Evolutionary conservation across 2,888 invertebrate genomes (phyloP), one percentile per base, ranked within the genome.

Genomic region (Aphidoletes aphidimyza): DNA sequence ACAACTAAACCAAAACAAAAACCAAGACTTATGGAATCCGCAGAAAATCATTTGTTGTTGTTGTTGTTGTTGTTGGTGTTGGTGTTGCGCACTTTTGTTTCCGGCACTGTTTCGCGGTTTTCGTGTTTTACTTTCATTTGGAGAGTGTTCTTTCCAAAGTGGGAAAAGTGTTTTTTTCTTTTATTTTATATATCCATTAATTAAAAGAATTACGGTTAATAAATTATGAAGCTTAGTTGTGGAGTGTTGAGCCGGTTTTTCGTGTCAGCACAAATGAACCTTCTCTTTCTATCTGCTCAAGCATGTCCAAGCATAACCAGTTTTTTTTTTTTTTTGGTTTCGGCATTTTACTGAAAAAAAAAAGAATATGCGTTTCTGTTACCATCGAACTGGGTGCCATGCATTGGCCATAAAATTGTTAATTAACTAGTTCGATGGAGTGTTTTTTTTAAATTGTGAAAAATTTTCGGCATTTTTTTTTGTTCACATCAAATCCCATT

Each of bases 221-320:
- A 26, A 54, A 26, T 54, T 54, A 54, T 54, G n/a, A 54, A 54
- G 47, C 17, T 54, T 54, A n/a, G n/a, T 54, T 22, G 22, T n/a
- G n/a, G n/a, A n/a, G 69, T 69, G 2, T 22, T 1, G n/a, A 69
- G 69, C 69, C 69, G 69, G 69, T 69, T 69, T n/a, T 69, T 69
- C 34, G 69, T 69, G 69, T 69, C 69, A 69, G 69, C 14, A 30
- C 14, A 34, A 69, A 69, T 26, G 54, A n/a, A 54, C 69, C 69
- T 69, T 69, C 69, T 69, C 69, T 69, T 69, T 69, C 69, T 69
- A 34, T 0, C 69, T 30, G 69, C 30, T 30, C 69, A 69, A 69
- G 69, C 69, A 69, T 30, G 69, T 26, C 69, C 69, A 69, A 69
- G 69, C 69, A 69, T 69, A 69, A 69, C 69, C 69, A 30, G 69